A percentile compares a stretch with the other conserved stretches of the same genome.
phyloP scores from a whole-genome alignment of 2,888 invertebrate genomes.

The Plagiodera versicolora region DNA sequence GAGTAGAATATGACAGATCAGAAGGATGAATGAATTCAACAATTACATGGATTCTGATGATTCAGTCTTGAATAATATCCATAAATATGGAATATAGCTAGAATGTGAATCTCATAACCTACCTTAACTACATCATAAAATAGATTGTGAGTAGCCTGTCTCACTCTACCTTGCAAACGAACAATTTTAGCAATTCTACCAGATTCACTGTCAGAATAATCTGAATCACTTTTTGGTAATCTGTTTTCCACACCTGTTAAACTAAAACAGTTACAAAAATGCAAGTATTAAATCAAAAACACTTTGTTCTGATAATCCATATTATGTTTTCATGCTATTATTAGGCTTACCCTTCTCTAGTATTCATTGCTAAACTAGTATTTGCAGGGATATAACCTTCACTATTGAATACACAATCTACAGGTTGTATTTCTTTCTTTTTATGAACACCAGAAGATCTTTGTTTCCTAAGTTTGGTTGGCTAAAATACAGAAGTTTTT shows the following conservation, averaged over 20 bases:
- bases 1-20: no score
- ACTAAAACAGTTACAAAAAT: constrained; percentile 13
- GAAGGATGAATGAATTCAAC: no score
- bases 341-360: constrained; percentile 22
- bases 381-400: constrained; percentile 35
- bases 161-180: constrained; percentile 62
- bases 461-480: constrained; percentile 44
- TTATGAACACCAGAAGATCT: constrained; percentile 32
- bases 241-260: constrained; percentile 9
- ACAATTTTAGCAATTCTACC: constrained; percentile 46
- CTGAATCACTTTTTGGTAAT: constrained; percentile 66
- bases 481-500: constrained; percentile 25
- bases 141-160: constrained; percentile 67
- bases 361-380: constrained; percentile 27
- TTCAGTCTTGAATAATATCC: no score
- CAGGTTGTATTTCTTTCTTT: constrained; percentile 29
- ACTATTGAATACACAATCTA: constrained; percentile 25
- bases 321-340: no score
- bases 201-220: constrained; percentile 66
- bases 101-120: constrained; percentile 17
- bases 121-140: constrained; percentile 64
- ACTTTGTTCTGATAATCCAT: no score
- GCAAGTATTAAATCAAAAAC: neutral
- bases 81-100: no score
- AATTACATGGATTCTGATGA: no score